Evolutionary conservation across 1,140 invertebrate genomes (phyloP).

Genomic region (Eupristina koningsbergeri): DNA sequence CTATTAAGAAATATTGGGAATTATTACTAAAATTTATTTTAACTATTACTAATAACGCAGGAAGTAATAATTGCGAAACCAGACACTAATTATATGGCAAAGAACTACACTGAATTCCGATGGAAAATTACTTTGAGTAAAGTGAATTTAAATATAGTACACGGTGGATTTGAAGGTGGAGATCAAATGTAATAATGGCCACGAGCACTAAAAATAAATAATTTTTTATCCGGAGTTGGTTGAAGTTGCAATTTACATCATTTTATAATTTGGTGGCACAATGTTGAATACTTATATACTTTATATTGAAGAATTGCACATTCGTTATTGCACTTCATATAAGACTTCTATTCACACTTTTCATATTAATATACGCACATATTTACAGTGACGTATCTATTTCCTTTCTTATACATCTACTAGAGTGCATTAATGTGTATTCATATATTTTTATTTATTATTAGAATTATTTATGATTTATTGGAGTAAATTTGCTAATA

Average conservation of each 20-base stretch:
- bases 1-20: slow-evolving; percentile 1
- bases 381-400: background rate
- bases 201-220: background rate
- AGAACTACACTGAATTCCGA: slow-evolving; percentile 5
- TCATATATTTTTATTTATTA: background rate
- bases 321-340: background rate
- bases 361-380: background rate
- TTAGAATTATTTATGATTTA: background rate
- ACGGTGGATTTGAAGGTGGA: background rate
- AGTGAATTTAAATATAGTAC: slow-evolving; percentile 17
- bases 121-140: slow-evolving; percentile 18
- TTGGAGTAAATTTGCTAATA: background rate
- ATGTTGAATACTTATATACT: background rate
- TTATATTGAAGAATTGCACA: background rate
- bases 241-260: slow-evolving; percentile 9
- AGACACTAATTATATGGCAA: background rate
- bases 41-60: background rate
- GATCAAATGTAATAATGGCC: background rate
- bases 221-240: background rate
- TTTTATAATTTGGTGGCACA: background rate
- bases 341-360: background rate
- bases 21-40: slow-evolving; percentile 17
- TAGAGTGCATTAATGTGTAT: background rate
- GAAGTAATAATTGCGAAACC: slow-evolving; percentile 1
- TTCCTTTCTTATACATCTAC: background rate